phyloP scores from a whole-genome alignment of 2,888 invertebrate genomes.

The Cyrtodaria siliqua region DNA sequence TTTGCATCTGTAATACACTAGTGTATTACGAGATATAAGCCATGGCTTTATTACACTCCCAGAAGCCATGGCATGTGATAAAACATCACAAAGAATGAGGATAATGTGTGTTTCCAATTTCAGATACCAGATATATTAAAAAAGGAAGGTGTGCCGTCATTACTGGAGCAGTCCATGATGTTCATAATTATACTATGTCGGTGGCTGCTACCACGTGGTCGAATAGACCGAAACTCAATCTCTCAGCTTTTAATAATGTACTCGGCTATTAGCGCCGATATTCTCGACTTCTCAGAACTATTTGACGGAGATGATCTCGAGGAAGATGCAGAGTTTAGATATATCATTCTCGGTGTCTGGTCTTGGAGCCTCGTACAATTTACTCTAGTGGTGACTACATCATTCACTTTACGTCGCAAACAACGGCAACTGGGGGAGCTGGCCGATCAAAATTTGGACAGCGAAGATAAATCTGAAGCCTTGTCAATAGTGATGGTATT shows the following conservation, averaged over 20 bases:
- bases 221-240: constrained; percentile 54
- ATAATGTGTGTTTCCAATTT: too few relatives aligned
- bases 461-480: constrained; percentile 44
- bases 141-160: constrained; percentile 18
- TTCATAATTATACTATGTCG: constrained; percentile 57
- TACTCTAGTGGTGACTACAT: constrained; percentile 53
- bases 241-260: constrained; percentile 62
- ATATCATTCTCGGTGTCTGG: constrained; percentile 51
- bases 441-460: constrained; percentile 1
- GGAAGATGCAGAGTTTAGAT: constrained; percentile 6
- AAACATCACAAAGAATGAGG: too few relatives aligned
- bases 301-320: constrained; percentile 29
- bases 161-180: constrained; percentile 63
- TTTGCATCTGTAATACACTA: too few relatives aligned
- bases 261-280: constrained; percentile 59
- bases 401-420: constrained; percentile 32
- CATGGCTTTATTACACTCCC: too few relatives aligned
- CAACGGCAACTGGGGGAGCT: not conserved
- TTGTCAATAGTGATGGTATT: constrained; percentile 61
- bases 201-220: constrained; percentile 61
- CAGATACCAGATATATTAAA: not conserved
- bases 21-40: too few relatives aligned
- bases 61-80: too few relatives aligned
- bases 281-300: constrained; percentile 60
- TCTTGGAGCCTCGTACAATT: constrained; percentile 62